Percentiles rank a stretch among this genome's conserved stretches.
Conservation (phyloP, 2,797 vertebrate genomes). For the Microctenopoma stevenorrisi region DNA sequence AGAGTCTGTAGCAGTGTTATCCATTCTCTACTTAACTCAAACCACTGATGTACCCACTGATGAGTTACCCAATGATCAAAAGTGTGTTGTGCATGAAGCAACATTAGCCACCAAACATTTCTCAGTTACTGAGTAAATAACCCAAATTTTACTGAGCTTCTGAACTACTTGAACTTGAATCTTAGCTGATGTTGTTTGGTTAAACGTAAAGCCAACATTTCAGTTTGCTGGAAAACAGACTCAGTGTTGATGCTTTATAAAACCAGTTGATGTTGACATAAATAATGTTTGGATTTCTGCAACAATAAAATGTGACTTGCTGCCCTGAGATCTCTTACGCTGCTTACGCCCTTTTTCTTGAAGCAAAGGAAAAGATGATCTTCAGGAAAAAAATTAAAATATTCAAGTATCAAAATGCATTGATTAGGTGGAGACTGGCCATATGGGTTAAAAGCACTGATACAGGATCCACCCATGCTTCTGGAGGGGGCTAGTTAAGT, state of each 20-base stretch:
- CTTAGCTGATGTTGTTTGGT: neutral
- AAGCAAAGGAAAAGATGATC: slow-evolving; percentile 7
- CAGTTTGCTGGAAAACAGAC: neutral
- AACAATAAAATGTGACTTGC: neutral
- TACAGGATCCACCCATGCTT: slow-evolving; percentile 68
- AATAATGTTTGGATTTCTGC: neutral
- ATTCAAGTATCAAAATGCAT: slow-evolving; percentile 71
- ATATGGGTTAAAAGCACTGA: slow-evolving; percentile 75
- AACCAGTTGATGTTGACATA: neutral
- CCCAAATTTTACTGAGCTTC: slow-evolving; percentile 13
- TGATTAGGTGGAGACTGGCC: slow-evolving; percentile 68
- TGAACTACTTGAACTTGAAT: slow-evolving; percentile 12
- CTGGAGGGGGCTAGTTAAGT: slow-evolving; percentile 57
- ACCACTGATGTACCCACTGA: neutral
- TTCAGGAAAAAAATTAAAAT: slow-evolving; percentile 33
- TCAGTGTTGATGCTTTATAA: neutral
- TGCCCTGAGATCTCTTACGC: slow-evolving; percentile 2
- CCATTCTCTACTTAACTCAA: neutral
- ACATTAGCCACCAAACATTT: neutral
- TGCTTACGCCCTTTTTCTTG: too few species aligned
- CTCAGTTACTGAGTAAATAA: slow-evolving; percentile 11
- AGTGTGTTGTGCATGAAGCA: too few species aligned
- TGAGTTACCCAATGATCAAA: too few species aligned
- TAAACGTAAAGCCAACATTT: neutral
- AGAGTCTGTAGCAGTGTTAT: neutral